Evolutionary conservation across 2,888 invertebrate species (phyloP).

Genomic region (Mallateleia sp.): DNA sequence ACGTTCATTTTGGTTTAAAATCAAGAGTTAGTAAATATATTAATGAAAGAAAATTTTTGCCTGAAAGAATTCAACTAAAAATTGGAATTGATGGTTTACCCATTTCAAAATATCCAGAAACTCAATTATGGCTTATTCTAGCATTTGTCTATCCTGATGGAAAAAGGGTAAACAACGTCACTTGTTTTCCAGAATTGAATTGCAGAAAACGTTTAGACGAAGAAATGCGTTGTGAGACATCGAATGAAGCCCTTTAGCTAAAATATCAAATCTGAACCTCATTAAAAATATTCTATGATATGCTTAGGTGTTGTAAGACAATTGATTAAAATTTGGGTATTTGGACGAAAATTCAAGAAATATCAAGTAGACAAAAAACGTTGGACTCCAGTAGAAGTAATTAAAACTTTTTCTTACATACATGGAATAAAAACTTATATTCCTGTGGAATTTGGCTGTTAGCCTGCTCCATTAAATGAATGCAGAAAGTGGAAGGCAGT

Average conservation of each 20-base stretch:
- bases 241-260: neutral
- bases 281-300: too few relatives aligned
- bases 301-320: slow-evolving; percentile 42
- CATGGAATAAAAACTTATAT: slow-evolving; percentile 12
- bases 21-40: neutral
- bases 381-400: slow-evolving; percentile 8
- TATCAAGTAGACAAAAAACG: slow-evolving; percentile 3
- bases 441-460: slow-evolving; percentile 39
- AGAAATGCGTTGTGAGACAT: too few relatives aligned
- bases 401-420: slow-evolving; percentile 6
- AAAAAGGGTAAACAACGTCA: slow-evolving; percentile 29
- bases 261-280: neutral
- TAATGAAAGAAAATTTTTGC: neutral
- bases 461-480: slow-evolving; percentile 24
- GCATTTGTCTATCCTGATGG: slow-evolving; percentile 27
- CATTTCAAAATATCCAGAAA: slow-evolving; percentile 33
- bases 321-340: slow-evolving; percentile 34
- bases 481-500: too few relatives aligned
- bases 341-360: slow-evolving; percentile 28
- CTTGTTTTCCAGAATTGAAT: slow-evolving; percentile 46
- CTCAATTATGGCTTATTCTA: slow-evolving; percentile 58
- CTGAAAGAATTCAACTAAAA: slow-evolving; percentile 1
- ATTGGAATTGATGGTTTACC: slow-evolving; percentile 51
- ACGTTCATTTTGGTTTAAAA: neutral
- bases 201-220: slow-evolving; percentile 33